Conservation (phyloP, 2,113 vertebrate species). For the Arenaria interpres region DNA sequence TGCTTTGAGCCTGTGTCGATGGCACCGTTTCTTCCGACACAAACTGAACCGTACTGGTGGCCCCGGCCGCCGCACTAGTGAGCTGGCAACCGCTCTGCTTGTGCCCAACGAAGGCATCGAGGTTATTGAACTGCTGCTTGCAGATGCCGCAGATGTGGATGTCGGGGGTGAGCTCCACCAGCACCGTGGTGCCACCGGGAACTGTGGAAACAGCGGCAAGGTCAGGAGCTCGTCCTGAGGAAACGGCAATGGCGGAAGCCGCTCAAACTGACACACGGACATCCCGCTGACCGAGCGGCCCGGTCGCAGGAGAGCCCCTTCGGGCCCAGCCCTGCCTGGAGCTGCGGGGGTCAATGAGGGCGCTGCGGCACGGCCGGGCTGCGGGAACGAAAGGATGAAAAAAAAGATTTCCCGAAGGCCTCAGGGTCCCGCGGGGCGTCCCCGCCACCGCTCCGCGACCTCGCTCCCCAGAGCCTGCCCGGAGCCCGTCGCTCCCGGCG, state of each 20-base stretch:
- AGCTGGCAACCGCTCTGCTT: slow-evolving; percentile 92
- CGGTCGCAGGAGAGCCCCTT: no score
- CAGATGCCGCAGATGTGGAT: slow-evolving; percentile 98
- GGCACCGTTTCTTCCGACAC: slow-evolving; percentile 76
- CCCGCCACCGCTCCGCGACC: not conserved
- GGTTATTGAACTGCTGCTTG: slow-evolving; percentile 94
- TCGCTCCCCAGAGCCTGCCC: no score
- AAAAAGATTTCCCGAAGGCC: no score
- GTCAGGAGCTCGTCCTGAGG: not conserved
- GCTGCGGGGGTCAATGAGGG: not conserved
- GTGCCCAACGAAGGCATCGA: slow-evolving; percentile 90
- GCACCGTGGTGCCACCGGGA: slow-evolving; percentile 80
- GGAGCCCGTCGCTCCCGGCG: no score
- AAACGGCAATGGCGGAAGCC: rapidly evolving
- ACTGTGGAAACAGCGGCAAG: slow-evolving; percentile 3
- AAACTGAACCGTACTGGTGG: slow-evolving; percentile 75
- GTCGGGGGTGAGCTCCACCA: slow-evolving; percentile 91
- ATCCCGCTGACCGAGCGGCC: rapidly evolving
- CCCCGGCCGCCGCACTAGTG: slow-evolving; percentile 61
- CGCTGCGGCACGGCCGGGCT: rapidly evolving
- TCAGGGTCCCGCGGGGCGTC: not conserved
- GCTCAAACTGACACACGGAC: rapidly evolving
- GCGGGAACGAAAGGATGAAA: no score
- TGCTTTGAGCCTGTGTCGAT: slow-evolving; percentile 48
- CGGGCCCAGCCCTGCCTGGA: not conserved